A percentile compares a stretch with the other conserved stretches of the same genome.
phyloP scores from a whole-genome alignment of 2,797 vertebrate species.

The Sarcoramphus papa region DNA sequence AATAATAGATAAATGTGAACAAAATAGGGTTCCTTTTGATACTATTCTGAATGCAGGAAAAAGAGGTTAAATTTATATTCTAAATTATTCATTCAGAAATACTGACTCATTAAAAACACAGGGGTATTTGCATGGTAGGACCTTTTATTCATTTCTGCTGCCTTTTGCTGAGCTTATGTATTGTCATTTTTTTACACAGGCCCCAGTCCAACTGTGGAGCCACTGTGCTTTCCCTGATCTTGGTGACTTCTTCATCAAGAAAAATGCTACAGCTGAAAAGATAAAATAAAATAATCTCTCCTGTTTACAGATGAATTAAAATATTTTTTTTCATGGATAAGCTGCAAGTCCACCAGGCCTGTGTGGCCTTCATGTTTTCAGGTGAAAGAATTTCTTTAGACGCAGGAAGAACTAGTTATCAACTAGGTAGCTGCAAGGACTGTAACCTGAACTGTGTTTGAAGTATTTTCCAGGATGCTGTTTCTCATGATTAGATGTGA shows the following conservation, averaged over 20 bases:
- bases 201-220: not conserved
- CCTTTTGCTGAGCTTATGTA: not conserved
- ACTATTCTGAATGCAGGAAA: not conserved
- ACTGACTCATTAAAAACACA: not conserved
- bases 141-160: not conserved
- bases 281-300: not conserved
- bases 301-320: not conserved
- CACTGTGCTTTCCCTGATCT: not conserved
- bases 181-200: not conserved
- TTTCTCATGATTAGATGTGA: not conserved
- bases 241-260: not conserved
- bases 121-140: not conserved
- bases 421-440: not conserved
- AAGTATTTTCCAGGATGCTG: not conserved
- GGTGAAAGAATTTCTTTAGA: not conserved
- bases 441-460: not conserved
- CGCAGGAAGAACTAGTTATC: not conserved
- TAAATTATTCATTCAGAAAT: constrained; percentile 20
- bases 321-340: not conserved
- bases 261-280: not conserved
- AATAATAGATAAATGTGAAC: not conserved
- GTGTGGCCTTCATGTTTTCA: not conserved
- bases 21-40: not conserved
- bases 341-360: not conserved
- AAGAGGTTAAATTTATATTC: not conserved